Conservation (phyloP, 2,113 vertebrate genomes). For the Petroica traversi region DNA sequence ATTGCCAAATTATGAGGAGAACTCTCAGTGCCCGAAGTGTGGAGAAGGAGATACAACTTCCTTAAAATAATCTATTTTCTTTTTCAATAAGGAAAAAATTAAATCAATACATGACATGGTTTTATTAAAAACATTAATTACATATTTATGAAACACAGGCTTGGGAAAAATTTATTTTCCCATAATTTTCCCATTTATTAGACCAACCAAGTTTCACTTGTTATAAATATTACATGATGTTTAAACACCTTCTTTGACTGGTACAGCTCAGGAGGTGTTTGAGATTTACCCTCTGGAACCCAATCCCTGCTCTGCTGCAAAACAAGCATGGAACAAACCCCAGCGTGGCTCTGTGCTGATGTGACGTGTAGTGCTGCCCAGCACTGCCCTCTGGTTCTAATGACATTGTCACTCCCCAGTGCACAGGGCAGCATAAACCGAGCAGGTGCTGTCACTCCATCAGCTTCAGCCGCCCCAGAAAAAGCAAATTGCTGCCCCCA, state of each 20-base stretch:
- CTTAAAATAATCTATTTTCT: background rate
- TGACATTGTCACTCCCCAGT: background rate
- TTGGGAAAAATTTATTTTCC: background rate
- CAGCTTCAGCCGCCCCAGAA: background rate
- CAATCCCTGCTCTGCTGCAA: background rate
- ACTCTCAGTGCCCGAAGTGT: background rate
- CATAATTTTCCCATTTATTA: background rate
- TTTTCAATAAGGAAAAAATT: background rate
- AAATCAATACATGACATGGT: background rate
- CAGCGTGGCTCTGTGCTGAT: background rate
- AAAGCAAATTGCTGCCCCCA: background rate
- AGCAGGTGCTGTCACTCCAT: background rate
- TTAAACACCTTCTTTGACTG: background rate
- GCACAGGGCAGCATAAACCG: background rate
- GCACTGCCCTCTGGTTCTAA: background rate
- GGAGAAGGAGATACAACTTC: background rate
- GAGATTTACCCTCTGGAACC: background rate
- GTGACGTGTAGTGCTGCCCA: background rate
- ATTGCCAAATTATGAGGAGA: background rate
- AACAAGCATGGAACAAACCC: background rate
- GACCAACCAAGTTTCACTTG: background rate
- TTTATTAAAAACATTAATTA: background rate
- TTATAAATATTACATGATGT: rapidly evolving
- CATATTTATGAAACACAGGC: background rate
- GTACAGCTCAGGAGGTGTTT: background rate